Evolutionary conservation across 2,888 invertebrate species (phyloP).

Genomic region (Monopis laevigella): DNA sequence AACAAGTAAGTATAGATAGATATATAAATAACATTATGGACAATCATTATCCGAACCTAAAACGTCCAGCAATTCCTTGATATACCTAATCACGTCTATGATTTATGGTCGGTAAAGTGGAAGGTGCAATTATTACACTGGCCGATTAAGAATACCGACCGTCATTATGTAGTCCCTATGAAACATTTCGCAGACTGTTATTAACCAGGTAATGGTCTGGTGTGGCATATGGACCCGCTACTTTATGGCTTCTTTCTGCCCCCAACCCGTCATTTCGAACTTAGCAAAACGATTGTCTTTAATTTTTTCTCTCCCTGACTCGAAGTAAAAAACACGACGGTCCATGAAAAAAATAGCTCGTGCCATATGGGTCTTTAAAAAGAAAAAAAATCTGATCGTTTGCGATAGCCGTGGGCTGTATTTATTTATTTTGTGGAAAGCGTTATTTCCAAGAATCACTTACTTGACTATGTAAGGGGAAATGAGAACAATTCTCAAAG

Average conservation of each 20-base stretch:
- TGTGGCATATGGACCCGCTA: slow-evolving; percentile 34
- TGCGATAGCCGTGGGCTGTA: too few relatives aligned
- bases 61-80: slow-evolving; percentile 26
- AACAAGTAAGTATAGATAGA: too few relatives aligned
- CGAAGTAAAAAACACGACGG: slow-evolving; percentile 18
- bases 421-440: too few relatives aligned
- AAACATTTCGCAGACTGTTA: slow-evolving; percentile 18
- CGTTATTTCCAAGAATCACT: too few relatives aligned
- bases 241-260: slow-evolving; percentile 25
- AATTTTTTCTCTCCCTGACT: slow-evolving; percentile 22
- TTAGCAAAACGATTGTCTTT: slow-evolving; percentile 21
- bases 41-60: slow-evolving; percentile 15
- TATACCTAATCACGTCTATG: slow-evolving; percentile 39
- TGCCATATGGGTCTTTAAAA: too few relatives aligned
- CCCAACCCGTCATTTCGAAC: slow-evolving; percentile 25
- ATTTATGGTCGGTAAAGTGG: slow-evolving; percentile 40
- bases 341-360: slow-evolving; percentile 18
- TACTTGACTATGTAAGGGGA: too few relatives aligned
- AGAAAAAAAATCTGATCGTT: too few relatives aligned
- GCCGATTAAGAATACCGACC: slow-evolving; percentile 27
- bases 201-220: slow-evolving; percentile 24
- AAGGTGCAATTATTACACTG: slow-evolving; percentile 32
- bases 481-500: too few relatives aligned
- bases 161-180: slow-evolving; percentile 23
- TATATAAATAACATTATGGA: too few relatives aligned